Evolutionary conservation across 64 coral and sea anemone species (phyloP).

Genomic region (Pocillopora verrucosa): DNA sequence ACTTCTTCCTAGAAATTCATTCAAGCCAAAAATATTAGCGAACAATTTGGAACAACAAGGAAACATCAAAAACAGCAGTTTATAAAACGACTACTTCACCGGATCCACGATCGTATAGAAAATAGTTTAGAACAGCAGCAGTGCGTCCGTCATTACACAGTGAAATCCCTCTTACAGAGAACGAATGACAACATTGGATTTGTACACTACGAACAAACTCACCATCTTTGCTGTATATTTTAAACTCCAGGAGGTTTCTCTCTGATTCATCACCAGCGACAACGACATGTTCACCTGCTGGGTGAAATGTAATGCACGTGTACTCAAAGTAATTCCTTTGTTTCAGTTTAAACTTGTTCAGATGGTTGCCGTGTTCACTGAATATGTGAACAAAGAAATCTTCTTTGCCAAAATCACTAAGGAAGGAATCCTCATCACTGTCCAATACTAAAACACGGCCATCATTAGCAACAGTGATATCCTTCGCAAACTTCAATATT

Average conservation of each 20-base stretch:
- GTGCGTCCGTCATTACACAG: slow-evolving; percentile 1
- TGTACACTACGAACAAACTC: slow-evolving; percentile 6
- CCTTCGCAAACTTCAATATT: background rate
- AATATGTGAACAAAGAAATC: slow-evolving; percentile 26
- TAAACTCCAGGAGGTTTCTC: background rate
- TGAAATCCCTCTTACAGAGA: background rate
- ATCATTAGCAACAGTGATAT: slow-evolving; percentile 29
- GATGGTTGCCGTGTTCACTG: background rate
- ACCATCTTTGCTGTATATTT: slow-evolving; percentile 2
- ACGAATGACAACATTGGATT: background rate
- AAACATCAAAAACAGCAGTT: too few relatives aligned
- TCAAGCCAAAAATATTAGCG: too few relatives aligned
- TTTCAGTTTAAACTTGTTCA: background rate
- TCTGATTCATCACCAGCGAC: background rate
- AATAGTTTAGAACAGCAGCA: slow-evolving; percentile 19
- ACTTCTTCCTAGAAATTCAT: too few relatives aligned
- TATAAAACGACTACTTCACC: too few relatives aligned
- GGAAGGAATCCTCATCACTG: background rate
- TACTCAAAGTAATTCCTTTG: background rate
- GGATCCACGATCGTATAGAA: too few relatives aligned
- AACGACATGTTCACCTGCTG: slow-evolving; percentile 7
- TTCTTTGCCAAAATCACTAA: too few relatives aligned
- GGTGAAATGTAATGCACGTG: slow-evolving; percentile 11
- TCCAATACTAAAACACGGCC: slow-evolving; percentile 39
- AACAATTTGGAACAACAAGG: too few relatives aligned